Evolutionary conservation across 2,797 vertebrate genomes (phyloP).

Genomic region (Hypotaenidia okinawae): DNA sequence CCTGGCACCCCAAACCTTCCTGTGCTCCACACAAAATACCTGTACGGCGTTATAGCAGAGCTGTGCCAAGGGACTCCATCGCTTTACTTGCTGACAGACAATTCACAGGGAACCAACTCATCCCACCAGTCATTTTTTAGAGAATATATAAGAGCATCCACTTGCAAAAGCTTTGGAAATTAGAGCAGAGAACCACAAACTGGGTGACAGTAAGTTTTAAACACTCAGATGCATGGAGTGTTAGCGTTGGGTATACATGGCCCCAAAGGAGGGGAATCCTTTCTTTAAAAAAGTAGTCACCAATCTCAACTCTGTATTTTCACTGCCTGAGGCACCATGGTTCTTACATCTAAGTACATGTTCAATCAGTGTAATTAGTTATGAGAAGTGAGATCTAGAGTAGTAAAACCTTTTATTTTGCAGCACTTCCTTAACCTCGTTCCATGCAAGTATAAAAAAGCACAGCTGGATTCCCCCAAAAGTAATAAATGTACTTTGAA

Average conservation of each 20-base stretch:
- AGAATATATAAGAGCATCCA: background rate
- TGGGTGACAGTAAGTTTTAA: background rate
- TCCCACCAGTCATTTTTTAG: too few relatives aligned
- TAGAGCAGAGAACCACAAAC: background rate
- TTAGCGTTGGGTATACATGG: background rate
- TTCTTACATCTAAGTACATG: background rate
- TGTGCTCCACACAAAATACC: background rate
- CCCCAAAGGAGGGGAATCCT: background rate
- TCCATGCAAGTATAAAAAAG: background rate
- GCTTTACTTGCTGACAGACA: background rate
- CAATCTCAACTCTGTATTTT: background rate
- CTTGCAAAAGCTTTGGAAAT: background rate
- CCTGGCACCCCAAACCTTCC: background rate
- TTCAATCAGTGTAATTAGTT: background rate
- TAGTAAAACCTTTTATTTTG: background rate
- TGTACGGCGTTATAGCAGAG: rapidly evolving
- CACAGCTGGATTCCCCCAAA: background rate
- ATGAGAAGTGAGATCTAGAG: background rate
- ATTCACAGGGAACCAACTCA: background rate
- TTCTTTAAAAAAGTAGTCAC: background rate
- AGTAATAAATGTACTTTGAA: conserved; percentile 42
- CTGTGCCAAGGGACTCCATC: background rate
- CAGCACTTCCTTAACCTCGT: background rate
- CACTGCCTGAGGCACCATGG: background rate
- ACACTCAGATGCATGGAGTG: background rate